Evolutionary conservation across 2,113 vertebrate genomes (phyloP).

Genomic region (Tychaedon coryphoeus): DNA sequence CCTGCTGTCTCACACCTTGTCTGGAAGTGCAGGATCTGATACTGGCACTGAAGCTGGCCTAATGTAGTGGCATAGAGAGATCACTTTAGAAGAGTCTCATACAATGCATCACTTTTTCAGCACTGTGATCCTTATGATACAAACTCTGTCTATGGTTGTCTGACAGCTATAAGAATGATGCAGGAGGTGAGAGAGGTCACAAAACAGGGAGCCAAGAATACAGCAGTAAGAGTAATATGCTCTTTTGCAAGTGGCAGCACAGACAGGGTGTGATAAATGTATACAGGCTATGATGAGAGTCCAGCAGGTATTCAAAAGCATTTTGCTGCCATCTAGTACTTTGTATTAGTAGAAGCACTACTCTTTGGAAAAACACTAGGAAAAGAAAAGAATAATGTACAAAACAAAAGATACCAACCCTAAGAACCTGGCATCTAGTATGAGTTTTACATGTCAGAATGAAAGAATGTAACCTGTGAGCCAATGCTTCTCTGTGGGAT

Average conservation of each 20-base stretch:
- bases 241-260: background rate
- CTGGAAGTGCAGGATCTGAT: background rate
- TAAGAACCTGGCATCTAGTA: background rate
- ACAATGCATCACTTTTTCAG: background rate
- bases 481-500: background rate
- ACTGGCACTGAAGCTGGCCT: background rate
- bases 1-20: background rate
- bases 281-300: background rate
- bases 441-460: background rate
- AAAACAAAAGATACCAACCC: background rate
- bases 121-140: background rate
- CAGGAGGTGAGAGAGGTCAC: background rate
- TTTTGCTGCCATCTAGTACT: conserved; percentile 56
- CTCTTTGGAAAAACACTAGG: background rate
- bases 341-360: background rate
- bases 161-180: background rate
- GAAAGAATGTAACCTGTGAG: background rate
- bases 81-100: background rate
- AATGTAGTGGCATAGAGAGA: background rate
- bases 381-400: background rate
- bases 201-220: background rate
- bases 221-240: background rate
- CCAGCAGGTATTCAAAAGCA: conserved; percentile 4
- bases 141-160: background rate
- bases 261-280: background rate